Evolutionary conservation across 2,113 vertebrate genomes (phyloP), one percentile per base, ranked within the genome.

Genomic region (Addax nasomaculatus): DNA sequence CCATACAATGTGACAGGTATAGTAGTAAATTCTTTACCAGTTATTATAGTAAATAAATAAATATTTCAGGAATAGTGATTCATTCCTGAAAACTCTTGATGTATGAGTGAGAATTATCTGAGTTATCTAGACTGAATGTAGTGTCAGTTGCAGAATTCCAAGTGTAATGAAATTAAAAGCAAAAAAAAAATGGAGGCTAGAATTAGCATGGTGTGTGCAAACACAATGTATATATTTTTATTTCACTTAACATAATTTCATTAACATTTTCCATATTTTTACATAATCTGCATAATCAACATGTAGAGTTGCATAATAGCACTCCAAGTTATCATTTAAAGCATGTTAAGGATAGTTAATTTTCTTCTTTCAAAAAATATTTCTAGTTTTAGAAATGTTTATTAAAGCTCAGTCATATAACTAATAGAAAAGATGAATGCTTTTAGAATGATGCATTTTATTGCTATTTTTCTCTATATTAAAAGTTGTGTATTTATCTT

Each of bases 221-320:
- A 93, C 78, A 96, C 33, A 91, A 95, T 57, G 15, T 70, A 76
- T 93, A 51, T 80, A 87, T 93, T 87, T 96, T 96, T 93, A 95
- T 64, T 90, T 89, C 25, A 85, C 30, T 76, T 91, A 89, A 93
- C 36, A 73, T 78, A 95, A 78, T 83, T 88, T 96, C 83, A 95
- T 90, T 95, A 96, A 55, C 76, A 49, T 96, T 95, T 76, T 97
- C 85, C 23, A 83, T 70, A 95, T 88, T 60, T 62, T 89, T 90
- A 57, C 27, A 67, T 80, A 96, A 93, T 87, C 39, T 89, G 3
- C 21, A 83, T 94, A 90, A 90, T 96, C 45, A 97, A 62, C 11
- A 0, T 49, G 45, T 67, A 93, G 39, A 16, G 43, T 67, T 95
- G 58, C 64, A 51, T 91, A 58, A 43, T 33, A 93, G 13, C 96